Conservation (phyloP, 2,113 vertebrate species). For the Crotophaga sulcirostris region DNA sequence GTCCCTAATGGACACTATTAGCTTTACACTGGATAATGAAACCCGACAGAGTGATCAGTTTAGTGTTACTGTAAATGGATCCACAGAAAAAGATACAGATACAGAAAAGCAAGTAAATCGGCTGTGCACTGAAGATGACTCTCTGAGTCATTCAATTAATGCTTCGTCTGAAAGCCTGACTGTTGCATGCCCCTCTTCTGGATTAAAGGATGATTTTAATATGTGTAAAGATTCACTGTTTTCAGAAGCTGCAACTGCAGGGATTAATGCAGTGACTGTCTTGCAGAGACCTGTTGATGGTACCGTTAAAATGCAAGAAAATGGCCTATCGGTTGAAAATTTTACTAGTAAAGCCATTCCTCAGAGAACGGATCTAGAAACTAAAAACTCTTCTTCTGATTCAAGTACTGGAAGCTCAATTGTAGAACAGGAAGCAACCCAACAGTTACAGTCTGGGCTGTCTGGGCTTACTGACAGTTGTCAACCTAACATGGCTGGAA, state of each 20-base stretch:
- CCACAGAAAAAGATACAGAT: slow-evolving; percentile 69
- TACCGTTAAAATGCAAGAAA: slow-evolving; percentile 64
- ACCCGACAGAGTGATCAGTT: slow-evolving; percentile 70
- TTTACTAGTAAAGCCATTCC: slow-evolving; percentile 55
- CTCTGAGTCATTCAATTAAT: slow-evolving; percentile 50
- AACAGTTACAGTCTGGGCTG: slow-evolving; percentile 46
- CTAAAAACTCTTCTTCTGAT: slow-evolving; percentile 48
- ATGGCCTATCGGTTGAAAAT: slow-evolving; percentile 28
- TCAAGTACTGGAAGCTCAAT: slow-evolving; percentile 41
- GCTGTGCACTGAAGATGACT: slow-evolving; percentile 58
- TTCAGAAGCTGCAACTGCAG: slow-evolving; percentile 55
- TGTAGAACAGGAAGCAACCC: slow-evolving; percentile 34
- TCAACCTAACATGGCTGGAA: slow-evolving; percentile 42
- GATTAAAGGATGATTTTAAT: slow-evolving; percentile 68
- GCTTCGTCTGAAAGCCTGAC: slow-evolving; percentile 64
- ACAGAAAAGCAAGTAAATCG: slow-evolving; percentile 70
- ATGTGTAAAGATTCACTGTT: slow-evolving; percentile 46
- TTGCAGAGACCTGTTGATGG: slow-evolving; percentile 57
- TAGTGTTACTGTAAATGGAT: slow-evolving; percentile 74
- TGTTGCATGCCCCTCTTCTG: slow-evolving; percentile 46
- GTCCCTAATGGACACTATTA: slow-evolving; percentile 73
- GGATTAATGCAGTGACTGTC: slow-evolving; percentile 63
- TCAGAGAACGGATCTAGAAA: slow-evolving; percentile 55
- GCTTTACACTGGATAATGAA: slow-evolving; percentile 78
- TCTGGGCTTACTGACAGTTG: slow-evolving; percentile 36